Base-by-base conservation (phyloP, 1,140 invertebrate genomes). In the Diachasma alloeum region DNA sequence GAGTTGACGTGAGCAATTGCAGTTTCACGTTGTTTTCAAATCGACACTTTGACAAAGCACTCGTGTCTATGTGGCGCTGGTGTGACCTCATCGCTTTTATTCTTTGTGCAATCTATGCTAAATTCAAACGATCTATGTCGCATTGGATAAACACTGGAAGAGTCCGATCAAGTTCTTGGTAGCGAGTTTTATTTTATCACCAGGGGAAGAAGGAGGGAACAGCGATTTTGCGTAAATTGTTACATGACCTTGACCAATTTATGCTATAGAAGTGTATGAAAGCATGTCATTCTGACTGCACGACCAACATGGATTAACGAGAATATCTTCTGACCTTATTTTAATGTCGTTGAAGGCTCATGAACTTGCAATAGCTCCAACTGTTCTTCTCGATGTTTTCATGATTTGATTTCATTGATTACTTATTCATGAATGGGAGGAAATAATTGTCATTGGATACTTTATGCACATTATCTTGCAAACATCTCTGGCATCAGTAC, bases 161-260 rank as follows among this genome's bases (percentile, higher is more conserved):
- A 31, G 2, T 31, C 31, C 6, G 31, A 31, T 31, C 31, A 31
- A 31, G 31, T 31, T 31, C 31, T 31, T 31, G 31, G 31, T 31
- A 31, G 2, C 31, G 31, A 22, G 24, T 66, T 15, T 66, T 66
- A 31, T 31, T 66, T 31, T 66, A 11, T 31, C 10, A 42, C 6
- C 13, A 0, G 24, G 6, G 19, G n/a, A 59, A 59, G 19, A 59
- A 26, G 6, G 15, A 19, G 48, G 24, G 24, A 63, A 63, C 10
- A 1, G 19, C 17, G 19, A 56, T 19, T 19, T 56, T 17, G 4
- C 24, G 59, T 26, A n/a, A 68, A 37, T 68, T 39, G n/a, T 17
- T 68, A 68, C 15, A 37, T 68, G 66, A 68, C 66, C 66, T 68
- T 68, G 66, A 68, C 66, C 66, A 68, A 68, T 68, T 39, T 68